A percentile compares a stretch with the other conserved stretches of the same genome.
Evolutionary conservation across 2,888 invertebrate genomes (phyloP).

Genomic region (Eupithecia inturbata): DNA sequence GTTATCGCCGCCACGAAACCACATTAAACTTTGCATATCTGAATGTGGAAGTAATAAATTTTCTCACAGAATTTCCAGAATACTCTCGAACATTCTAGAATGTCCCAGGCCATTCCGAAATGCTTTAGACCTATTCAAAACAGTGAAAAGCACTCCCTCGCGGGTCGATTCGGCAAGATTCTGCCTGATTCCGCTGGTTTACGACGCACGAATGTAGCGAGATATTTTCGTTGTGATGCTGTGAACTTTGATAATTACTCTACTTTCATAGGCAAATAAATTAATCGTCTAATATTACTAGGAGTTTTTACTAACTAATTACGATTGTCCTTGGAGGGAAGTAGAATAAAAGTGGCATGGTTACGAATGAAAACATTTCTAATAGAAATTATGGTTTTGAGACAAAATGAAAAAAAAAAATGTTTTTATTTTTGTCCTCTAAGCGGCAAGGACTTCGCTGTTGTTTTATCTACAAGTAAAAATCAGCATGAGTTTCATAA

Average conservation of each 20-base stretch:
- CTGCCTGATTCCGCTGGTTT: conserved; percentile 1
- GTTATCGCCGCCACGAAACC: conserved; percentile 37
- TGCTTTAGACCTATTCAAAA: conserved; percentile 43
- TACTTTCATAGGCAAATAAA: neutral
- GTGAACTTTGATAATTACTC: neutral
- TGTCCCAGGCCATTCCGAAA: conserved; percentile 16
- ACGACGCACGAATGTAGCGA: conserved; percentile 26
- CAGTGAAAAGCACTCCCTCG: conserved; percentile 42
- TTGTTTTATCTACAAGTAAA: too few species aligned
- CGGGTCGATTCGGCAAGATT: conserved; percentile 39
- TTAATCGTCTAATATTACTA: neutral
- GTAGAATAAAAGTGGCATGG: neutral
- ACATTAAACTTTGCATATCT: conserved; percentile 45
- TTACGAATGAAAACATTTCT: neutral
- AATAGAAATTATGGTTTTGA: neutral
- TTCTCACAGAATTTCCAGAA: conserved; percentile 23
- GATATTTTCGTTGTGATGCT: conserved; percentile 35
- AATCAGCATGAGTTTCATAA: too few species aligned
- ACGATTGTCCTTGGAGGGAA: neutral
- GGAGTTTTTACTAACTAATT: neutral
- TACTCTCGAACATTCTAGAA: conserved; percentile 6
- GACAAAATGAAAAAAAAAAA: too few species aligned
- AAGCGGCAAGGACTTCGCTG: too few species aligned
- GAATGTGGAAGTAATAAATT: conserved; percentile 44
- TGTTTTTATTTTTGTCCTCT: too few species aligned